phyloP scores from a whole-genome alignment of 2,797 vertebrate genomes.

The Perodicticus potto region DNA sequence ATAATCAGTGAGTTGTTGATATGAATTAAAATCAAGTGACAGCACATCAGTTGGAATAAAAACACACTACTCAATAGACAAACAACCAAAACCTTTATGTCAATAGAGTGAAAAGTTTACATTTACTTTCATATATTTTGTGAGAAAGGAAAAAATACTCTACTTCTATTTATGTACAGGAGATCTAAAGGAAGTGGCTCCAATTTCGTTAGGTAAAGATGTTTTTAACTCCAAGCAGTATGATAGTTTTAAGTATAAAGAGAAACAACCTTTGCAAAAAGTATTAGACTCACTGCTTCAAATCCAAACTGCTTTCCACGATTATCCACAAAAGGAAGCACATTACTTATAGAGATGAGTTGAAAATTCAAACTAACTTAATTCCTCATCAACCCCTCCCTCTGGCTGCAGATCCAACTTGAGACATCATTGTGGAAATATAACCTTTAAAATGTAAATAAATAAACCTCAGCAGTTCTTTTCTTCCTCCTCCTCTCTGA shows the following conservation, averaged over 20 bases:
- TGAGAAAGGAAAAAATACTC: background rate
- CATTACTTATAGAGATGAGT: background rate
- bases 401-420: background rate
- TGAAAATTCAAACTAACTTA: background rate
- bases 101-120: background rate
- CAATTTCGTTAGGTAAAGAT: background rate
- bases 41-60: background rate
- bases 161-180: background rate
- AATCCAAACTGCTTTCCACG: background rate
- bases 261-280: background rate
- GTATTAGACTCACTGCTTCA: background rate
- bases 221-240: background rate
- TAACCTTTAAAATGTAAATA: background rate
- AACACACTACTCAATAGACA: background rate
- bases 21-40: constrained; percentile 16
- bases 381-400: background rate
- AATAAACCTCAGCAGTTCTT: background rate
- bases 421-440: background rate
- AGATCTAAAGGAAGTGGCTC: background rate
- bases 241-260: background rate
- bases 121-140: background rate
- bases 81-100: background rate
- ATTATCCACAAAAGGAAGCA: background rate
- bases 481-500: background rate
- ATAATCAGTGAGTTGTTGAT: background rate